Percentiles rank a stretch among this genome's conserved stretches.
These are phyloP conservation scores for Oreohelix idahoensis DNA, from an alignment of 1,140 invertebrate genomes.

Conservation along the genomic window DNA sequence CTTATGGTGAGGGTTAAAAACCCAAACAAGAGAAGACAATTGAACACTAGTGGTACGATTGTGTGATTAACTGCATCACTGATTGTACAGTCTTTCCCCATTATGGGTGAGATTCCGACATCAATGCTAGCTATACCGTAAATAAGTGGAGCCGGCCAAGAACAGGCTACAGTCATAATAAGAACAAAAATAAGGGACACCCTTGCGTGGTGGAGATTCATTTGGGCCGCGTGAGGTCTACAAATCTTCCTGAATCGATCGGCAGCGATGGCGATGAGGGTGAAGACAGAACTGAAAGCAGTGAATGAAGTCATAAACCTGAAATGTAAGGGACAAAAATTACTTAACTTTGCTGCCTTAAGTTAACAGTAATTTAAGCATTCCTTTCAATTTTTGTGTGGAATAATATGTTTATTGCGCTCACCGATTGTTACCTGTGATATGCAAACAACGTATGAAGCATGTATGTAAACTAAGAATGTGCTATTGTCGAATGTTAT, in stretches of 20 bases:
- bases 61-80: not conserved
- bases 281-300: not conserved
- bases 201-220: not conserved
- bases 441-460: no score
- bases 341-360: no score
- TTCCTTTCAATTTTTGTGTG: no score
- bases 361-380: no score
- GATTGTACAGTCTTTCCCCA: not conserved
- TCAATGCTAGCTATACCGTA: conserved; percentile 2
- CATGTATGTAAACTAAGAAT: no score
- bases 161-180: not conserved
- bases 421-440: no score
- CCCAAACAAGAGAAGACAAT: not conserved
- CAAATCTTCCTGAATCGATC: conserved; percentile 38
- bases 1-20: not conserved
- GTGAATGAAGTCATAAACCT: not conserved
- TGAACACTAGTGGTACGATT: not conserved
- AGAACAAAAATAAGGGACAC: not conserved
- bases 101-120: not conserved
- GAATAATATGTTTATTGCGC: no score
- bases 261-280: conserved; percentile 23
- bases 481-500: no score
- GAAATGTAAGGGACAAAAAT: no score
- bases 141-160: not conserved
- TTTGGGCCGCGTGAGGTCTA: conserved; percentile 6